Evolutionary conservation across 2,797 vertebrate genomes (phyloP).

Genomic region (Anableps anableps): DNA sequence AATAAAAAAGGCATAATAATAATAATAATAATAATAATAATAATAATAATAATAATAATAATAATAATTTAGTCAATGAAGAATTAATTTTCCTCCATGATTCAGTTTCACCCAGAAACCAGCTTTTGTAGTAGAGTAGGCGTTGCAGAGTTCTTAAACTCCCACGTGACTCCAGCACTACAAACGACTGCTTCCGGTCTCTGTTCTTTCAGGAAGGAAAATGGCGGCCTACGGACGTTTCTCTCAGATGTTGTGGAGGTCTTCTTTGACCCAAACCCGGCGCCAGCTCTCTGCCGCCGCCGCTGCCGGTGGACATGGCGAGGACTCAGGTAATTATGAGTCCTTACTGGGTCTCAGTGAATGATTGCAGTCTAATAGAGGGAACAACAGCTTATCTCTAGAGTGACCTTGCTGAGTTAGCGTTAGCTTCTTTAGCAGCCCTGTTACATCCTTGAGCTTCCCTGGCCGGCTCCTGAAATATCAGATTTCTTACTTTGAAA

Average conservation of each 20-base stretch:
- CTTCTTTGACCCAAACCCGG: conserved; percentile 60
- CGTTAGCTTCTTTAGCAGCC: conserved; percentile 43
- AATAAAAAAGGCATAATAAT: background rate
- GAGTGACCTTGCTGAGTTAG: conserved; percentile 73
- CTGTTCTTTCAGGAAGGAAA: conserved; percentile 34
- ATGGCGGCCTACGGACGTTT: conserved; percentile 77
- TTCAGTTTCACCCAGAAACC: background rate
- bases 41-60: background rate
- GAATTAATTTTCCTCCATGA: background rate
- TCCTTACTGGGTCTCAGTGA: accelerated
- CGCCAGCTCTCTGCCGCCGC: conserved; percentile 76
- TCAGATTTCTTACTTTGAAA: background rate
- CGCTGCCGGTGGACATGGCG: conserved; percentile 65
- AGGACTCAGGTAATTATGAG: conserved; percentile 50
- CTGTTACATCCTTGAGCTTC: background rate
- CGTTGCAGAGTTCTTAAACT: background rate
- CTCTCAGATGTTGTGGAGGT: conserved; percentile 55
- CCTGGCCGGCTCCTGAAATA: background rate
- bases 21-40: background rate
- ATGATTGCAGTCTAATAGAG: accelerated
- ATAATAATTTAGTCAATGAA: background rate
- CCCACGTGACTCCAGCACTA: background rate
- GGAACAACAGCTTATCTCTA: accelerated
- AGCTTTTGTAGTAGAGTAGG: background rate
- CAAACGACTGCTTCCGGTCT: background rate